Conservation (phyloP, 1,140 invertebrate species). For the Elymnias hypermnestra region DNA sequence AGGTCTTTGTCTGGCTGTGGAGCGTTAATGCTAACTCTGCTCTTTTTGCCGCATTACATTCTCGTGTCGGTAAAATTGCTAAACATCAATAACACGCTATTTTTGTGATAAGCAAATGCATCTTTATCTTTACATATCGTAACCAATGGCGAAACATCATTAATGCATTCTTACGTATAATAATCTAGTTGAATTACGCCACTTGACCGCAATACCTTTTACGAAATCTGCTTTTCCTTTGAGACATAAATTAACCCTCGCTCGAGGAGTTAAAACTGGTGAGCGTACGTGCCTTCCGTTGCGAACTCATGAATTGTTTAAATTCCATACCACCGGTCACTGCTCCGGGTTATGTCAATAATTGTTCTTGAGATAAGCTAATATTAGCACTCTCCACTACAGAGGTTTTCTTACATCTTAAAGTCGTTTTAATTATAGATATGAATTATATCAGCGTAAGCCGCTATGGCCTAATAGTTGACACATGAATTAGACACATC, state of each 20-base stretch:
- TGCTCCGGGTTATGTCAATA: slow-evolving; percentile 38
- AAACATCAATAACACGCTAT: too few relatives aligned
- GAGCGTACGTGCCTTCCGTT: slow-evolving; percentile 51
- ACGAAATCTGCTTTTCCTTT: slow-evolving; percentile 23
- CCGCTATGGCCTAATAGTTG: too few relatives aligned
- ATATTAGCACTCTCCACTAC: slow-evolving; percentile 9
- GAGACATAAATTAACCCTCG: slow-evolving; percentile 26
- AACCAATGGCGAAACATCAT: background rate
- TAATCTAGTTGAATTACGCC: slow-evolving; percentile 1
- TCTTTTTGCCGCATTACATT: too few relatives aligned
- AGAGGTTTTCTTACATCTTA: background rate
- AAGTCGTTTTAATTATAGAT: background rate
- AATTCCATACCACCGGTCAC: slow-evolving; percentile 54
- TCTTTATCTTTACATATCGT: too few relatives aligned
- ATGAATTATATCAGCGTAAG: too few relatives aligned
- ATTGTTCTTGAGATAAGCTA: slow-evolving; percentile 21
- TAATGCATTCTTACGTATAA: background rate
- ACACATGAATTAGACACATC: too few relatives aligned
- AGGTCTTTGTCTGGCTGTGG: too few relatives aligned
- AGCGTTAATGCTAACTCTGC: too few relatives aligned
- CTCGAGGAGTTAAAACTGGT: slow-evolving; percentile 16
- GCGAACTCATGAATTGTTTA: slow-evolving; percentile 44
- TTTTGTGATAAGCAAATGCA: too few relatives aligned
- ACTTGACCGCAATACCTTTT: slow-evolving; percentile 10
- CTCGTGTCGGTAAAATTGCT: too few relatives aligned